A percentile compares a stretch with the other conserved stretches of the same genome.
Evolutionary conservation across 2,888 invertebrate genomes (phyloP).

Genomic region (Drosophila atripex): DNA sequence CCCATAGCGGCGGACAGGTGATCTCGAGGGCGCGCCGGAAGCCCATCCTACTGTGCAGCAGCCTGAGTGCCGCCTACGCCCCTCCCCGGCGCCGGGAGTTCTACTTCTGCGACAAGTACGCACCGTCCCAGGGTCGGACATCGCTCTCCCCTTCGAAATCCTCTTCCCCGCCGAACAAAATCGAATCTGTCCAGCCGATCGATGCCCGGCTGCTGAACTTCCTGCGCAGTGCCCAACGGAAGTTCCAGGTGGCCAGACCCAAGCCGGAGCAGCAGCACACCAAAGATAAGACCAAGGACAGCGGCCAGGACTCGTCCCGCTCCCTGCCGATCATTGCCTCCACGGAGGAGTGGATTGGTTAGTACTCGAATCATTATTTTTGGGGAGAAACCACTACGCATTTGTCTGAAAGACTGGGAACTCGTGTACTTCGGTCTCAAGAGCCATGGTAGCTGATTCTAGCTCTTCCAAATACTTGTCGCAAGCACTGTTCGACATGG

Average conservation of each 20-base stretch:
- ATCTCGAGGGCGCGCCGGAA: slow-evolving; percentile 64
- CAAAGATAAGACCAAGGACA: slow-evolving; percentile 38
- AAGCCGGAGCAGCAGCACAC: slow-evolving; percentile 47
- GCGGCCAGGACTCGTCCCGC: slow-evolving; percentile 31
- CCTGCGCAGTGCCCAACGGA: slow-evolving; percentile 75
- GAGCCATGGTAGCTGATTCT: background rate
- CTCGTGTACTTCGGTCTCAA: too few relatives aligned
- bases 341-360: slow-evolving; percentile 81
- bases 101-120: slow-evolving; percentile 73
- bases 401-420: too few relatives aligned
- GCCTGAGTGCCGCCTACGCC: slow-evolving; percentile 69
- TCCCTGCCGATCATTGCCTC: slow-evolving; percentile 58
- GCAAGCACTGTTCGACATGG: slow-evolving; percentile 12
- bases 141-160: slow-evolving; percentile 6
- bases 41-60: slow-evolving; percentile 64
- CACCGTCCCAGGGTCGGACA: slow-evolving; percentile 16
- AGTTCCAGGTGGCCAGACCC: slow-evolving; percentile 62
- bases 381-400: too few relatives aligned
- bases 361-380: slow-evolving; percentile 53
- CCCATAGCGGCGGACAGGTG: slow-evolving; percentile 48
- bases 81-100: slow-evolving; percentile 65
- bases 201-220: slow-evolving; percentile 76
- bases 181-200: slow-evolving; percentile 44
- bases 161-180: slow-evolving; percentile 4
- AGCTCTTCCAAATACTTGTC: slow-evolving; percentile 11